These are phyloP conservation scores for Bombus consobrinus DNA, from an alignment of 1,140 invertebrate species.

Conservation along the genomic window DNA sequence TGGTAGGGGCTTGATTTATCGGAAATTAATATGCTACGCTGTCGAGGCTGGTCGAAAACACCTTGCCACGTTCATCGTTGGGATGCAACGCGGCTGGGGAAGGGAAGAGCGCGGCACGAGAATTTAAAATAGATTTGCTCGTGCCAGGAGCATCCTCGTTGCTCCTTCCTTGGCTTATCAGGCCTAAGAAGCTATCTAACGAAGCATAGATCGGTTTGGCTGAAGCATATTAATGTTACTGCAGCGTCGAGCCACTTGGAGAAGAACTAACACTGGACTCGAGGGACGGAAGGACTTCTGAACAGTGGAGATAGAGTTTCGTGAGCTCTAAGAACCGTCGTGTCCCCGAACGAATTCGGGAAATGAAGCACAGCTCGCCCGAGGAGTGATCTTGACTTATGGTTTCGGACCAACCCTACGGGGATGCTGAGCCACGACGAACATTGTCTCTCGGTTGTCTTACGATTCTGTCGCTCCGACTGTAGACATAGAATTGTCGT, in stretches of 20 bases:
- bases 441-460: not conserved
- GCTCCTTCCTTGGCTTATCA: constrained; percentile 55
- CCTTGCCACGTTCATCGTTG: not conserved
- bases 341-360: constrained; percentile 33
- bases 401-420: not conserved
- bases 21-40: constrained; percentile 67
- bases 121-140: constrained; percentile 71
- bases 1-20: constrained; percentile 65
- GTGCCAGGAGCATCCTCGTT: constrained; percentile 26
- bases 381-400: constrained; percentile 38
- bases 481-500: not conserved
- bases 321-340: not conserved
- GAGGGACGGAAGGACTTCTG: constrained; percentile 49
- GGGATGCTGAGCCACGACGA: not conserved
- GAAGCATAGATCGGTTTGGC: constrained; percentile 27
- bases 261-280: not conserved
- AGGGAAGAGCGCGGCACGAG: not conserved
- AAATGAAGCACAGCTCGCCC: constrained; percentile 15
- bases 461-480: not conserved
- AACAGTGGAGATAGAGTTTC: constrained; percentile 50
- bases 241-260: not conserved
- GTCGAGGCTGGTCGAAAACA: constrained; percentile 45
- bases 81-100: not conserved
- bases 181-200: constrained; percentile 45
- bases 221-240: constrained; percentile 42